Evolutionary conservation across 2,113 vertebrate species (phyloP).

Genomic region (Coryphaenoides rupestris): DNA sequence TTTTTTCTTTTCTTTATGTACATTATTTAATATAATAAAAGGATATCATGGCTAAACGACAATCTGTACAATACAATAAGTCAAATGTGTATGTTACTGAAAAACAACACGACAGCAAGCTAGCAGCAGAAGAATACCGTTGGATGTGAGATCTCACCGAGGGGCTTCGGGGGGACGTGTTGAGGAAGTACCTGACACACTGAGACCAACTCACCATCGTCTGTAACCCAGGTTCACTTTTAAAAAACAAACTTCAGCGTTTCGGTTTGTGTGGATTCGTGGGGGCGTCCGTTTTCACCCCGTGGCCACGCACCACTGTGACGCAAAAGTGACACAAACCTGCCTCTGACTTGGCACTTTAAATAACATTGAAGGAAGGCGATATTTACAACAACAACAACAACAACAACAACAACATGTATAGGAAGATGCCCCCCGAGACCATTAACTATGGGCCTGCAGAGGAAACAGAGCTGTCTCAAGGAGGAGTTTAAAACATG

Average conservation of each 20-base stretch:
- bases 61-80: conserved; percentile 66
- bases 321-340: conserved; percentile 8
- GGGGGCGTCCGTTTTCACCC: conserved; percentile 24
- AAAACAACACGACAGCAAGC: conserved; percentile 20
- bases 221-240: background rate
- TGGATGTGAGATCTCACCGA: conserved; percentile 35
- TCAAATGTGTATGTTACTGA: conserved; percentile 53
- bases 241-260: background rate
- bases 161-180: conserved; percentile 7
- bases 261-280: conserved; percentile 4
- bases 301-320: conserved; percentile 12
- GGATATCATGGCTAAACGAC: conserved; percentile 34
- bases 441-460: too few species aligned
- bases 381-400: too few species aligned
- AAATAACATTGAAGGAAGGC: conserved; percentile 1
- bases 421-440: too few species aligned
- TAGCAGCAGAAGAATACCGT: conserved; percentile 70
- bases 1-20: conserved; percentile 62
- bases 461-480: conserved; percentile 5
- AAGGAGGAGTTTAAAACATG: background rate
- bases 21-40: conserved; percentile 56
- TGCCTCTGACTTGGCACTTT: conserved; percentile 6
- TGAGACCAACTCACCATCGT: background rate
- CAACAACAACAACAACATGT: too few species aligned
- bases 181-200: conserved; percentile 12